Conservation (phyloP, 1,140 invertebrate species). For the Cylas formicarius region DNA sequence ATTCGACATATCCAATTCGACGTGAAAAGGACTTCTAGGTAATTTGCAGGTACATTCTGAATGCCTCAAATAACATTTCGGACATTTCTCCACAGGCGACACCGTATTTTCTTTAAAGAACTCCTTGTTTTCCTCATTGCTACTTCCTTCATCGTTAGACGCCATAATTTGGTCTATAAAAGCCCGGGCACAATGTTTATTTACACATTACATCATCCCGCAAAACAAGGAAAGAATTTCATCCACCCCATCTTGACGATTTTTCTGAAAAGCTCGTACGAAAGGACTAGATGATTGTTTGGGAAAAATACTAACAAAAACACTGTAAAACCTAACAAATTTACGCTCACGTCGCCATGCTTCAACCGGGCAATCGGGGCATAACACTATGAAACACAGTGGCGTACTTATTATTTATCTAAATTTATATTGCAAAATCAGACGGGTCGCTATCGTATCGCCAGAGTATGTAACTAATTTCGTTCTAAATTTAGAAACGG, state of each 20-base stretch:
- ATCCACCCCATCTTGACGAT: not conserved
- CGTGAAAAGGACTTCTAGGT: constrained; percentile 12
- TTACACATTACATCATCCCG: constrained; percentile 20
- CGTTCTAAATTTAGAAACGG: too few species aligned
- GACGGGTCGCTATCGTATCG: too few species aligned
- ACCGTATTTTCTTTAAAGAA: constrained; percentile 22
- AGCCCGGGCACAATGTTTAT: constrained; percentile 25
- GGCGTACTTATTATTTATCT: constrained; percentile 5
- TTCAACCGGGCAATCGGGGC: constrained; percentile 21
- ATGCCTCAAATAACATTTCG: constrained; percentile 16
- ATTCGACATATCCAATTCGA: constrained; percentile 18
- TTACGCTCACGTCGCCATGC: constrained; percentile 30
- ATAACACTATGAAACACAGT: constrained; percentile 6
- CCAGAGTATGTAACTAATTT: too few species aligned
- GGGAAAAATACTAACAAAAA: constrained; percentile 20
- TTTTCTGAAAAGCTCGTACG: not conserved
- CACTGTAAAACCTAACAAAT: constrained; percentile 18
- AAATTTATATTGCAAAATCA: too few species aligned
- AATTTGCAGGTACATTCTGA: constrained; percentile 24
- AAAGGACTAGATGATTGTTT: constrained; percentile 17
- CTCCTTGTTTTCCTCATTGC: constrained; percentile 26
- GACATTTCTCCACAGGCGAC: constrained; percentile 11
- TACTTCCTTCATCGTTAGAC: constrained; percentile 27
- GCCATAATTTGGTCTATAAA: constrained; percentile 28
- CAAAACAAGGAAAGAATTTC: constrained; percentile 15